These are phyloP conservation scores for Manacus vitellinus DNA, from an alignment of 2,113 vertebrate species.

Conservation along the genomic window DNA sequence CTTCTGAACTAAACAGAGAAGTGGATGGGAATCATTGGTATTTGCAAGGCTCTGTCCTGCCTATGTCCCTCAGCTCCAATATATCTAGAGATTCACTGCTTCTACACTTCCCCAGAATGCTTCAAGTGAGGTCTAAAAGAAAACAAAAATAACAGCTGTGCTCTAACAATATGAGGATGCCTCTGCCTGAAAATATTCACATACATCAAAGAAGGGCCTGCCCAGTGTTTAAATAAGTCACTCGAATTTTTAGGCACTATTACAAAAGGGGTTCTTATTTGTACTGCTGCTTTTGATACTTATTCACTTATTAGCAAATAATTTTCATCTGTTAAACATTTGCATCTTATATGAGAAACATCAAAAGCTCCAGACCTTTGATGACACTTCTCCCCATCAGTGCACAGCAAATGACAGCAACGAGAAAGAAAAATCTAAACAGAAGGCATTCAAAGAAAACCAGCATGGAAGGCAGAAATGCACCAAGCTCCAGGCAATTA, in stretches of 20 bases:
- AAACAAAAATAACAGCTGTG: not conserved
- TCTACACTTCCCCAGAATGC: not conserved
- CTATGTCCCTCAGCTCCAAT: not conserved
- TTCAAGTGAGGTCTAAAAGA: not conserved
- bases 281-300: slow-evolving; percentile 47
- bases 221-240: not conserved
- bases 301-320: slow-evolving; percentile 55
- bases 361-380: slow-evolving; percentile 54
- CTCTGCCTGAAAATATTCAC: slow-evolving; percentile 7
- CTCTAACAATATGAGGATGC: not conserved
- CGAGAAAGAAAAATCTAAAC: slow-evolving; percentile 10
- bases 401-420: not conserved
- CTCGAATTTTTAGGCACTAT: slow-evolving; percentile 10
- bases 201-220: slow-evolving; percentile 16
- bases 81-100: not conserved
- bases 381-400: slow-evolving; percentile 53
- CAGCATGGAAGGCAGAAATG: slow-evolving; percentile 18
- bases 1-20: not conserved
- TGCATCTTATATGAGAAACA: slow-evolving; percentile 48
- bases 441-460: slow-evolving; percentile 43
- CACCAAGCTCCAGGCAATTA: slow-evolving; percentile 28
- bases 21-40: not conserved
- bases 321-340: slow-evolving; percentile 55
- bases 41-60: not conserved
- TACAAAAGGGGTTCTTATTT: slow-evolving; percentile 10